A percentile compares a stretch with the other conserved stretches of the same genome.
These are phyloP conservation scores for Trachymyrmex septentrionalis DNA, from an alignment of 1,140 invertebrate species.

Conservation along the genomic window DNA sequence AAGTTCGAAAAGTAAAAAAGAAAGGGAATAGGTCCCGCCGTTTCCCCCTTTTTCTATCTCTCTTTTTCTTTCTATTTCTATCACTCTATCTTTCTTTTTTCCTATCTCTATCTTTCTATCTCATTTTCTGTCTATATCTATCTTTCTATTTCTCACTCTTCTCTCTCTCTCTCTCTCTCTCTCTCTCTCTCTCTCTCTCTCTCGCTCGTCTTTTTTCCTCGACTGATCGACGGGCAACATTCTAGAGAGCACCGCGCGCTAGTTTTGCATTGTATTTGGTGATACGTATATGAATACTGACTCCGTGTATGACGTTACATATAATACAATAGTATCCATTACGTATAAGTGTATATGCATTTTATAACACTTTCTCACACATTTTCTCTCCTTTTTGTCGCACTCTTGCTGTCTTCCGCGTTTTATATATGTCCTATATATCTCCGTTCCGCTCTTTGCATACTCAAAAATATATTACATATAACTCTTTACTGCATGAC, in stretches of 20 bases:
- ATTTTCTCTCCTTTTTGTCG: conserved; percentile 26
- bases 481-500: conserved; percentile 80
- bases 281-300: conserved; percentile 85
- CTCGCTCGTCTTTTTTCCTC: conserved; percentile 14
- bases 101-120: conserved; percentile 24
- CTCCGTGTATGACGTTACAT: conserved; percentile 82
- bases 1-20: conserved; percentile 52
- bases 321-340: conserved; percentile 86
- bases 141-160: background rate
- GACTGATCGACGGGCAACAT: conserved; percentile 52
- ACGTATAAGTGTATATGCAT: conserved; percentile 79
- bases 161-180: too few relatives aligned
- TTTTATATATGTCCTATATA: conserved; percentile 56
- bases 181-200: conserved; percentile 13
- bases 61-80: background rate
- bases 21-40: conserved; percentile 17
- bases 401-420: background rate
- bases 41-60: conserved; percentile 7
- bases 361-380: conserved; percentile 17
- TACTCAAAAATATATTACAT: conserved; percentile 84
- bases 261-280: conserved; percentile 83
- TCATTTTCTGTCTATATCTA: background rate
- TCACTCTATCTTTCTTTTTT: background rate
- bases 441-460: conserved; percentile 61
- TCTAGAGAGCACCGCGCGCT: conserved; percentile 71